phyloP scores from a whole-genome alignment of 2,888 invertebrate species.

The Stenchaetothrips biformis region DNA sequence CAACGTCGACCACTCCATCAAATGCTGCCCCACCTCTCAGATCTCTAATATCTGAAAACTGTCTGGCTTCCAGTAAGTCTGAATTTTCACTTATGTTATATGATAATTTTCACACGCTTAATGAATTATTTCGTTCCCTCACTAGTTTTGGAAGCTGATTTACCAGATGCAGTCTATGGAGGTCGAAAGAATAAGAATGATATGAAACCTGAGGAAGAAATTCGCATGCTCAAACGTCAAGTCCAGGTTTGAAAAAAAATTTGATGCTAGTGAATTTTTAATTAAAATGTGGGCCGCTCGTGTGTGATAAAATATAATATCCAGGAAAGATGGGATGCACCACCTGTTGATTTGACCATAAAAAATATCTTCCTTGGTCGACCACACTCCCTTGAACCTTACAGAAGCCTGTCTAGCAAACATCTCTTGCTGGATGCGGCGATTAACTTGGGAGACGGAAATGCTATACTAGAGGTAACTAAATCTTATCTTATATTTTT shows the following conservation, averaged over 20 bases:
- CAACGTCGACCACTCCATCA: not conserved
- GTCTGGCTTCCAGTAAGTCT: slow-evolving; percentile 45
- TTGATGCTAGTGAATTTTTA: slow-evolving; percentile 6
- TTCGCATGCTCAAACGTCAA: slow-evolving; percentile 39
- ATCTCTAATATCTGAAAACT: slow-evolving; percentile 47
- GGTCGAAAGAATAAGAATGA: slow-evolving; percentile 38
- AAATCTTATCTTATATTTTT: slow-evolving; percentile 16
- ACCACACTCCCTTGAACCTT: slow-evolving; percentile 52
- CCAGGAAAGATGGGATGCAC: slow-evolving; percentile 41
- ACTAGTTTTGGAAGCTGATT: slow-evolving; percentile 49
- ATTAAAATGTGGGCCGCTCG: not conserved
- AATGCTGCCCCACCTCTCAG: slow-evolving; percentile 45
- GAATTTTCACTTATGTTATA: not conserved
- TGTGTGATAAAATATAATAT: slow-evolving; percentile 28
- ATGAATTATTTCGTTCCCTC: slow-evolving; percentile 34
- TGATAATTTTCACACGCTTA: not conserved
- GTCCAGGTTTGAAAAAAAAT: slow-evolving; percentile 35
- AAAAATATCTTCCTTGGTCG: slow-evolving; percentile 51
- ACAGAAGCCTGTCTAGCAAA: slow-evolving; percentile 56
- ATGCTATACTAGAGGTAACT: slow-evolving; percentile 64
- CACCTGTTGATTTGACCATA: slow-evolving; percentile 49
- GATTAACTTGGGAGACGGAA: slow-evolving; percentile 67
- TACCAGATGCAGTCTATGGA: slow-evolving; percentile 32
- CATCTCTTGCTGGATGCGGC: slow-evolving; percentile 66
- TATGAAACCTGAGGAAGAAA: slow-evolving; percentile 41